These are phyloP conservation scores for Megatriorchis doriae DNA, from an alignment of 2,113 vertebrate genomes.

Conservation along the genomic window DNA sequence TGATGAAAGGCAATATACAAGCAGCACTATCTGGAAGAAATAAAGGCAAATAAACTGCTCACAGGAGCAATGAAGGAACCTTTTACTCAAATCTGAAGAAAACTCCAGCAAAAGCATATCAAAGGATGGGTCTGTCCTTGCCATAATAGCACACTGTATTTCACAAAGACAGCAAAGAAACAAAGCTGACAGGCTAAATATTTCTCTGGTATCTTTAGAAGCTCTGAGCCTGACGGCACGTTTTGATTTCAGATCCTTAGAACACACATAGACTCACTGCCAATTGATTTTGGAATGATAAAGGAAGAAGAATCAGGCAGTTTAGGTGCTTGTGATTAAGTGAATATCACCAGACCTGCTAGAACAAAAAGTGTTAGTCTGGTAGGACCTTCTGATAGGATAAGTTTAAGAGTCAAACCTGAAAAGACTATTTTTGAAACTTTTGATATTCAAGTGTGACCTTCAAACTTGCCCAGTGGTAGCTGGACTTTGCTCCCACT, in stretches of 20 bases:
- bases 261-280: neutral
- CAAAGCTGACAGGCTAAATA: conserved; percentile 26
- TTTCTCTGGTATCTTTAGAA: neutral
- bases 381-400: neutral
- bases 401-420: neutral
- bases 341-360: neutral
- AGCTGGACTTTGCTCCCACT: neutral
- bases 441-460: neutral
- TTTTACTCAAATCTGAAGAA: conserved; percentile 23
- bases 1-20: neutral
- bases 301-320: neutral
- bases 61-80: neutral
- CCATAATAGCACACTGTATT: conserved; percentile 13
- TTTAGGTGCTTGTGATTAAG: neutral
- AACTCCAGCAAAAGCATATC: neutral
- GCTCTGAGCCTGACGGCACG: neutral
- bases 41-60: conserved; percentile 13
- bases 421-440: neutral
- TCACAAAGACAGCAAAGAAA: conserved; percentile 31
- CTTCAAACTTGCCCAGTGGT: neutral
- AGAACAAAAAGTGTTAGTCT: neutral
- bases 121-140: conserved; percentile 25
- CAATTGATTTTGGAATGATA: neutral
- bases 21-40: neutral
- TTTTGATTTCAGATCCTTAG: conserved; percentile 14